Base-by-base conservation (phyloP, 2,888 invertebrate species). In the Chouioia cunea region DNA sequence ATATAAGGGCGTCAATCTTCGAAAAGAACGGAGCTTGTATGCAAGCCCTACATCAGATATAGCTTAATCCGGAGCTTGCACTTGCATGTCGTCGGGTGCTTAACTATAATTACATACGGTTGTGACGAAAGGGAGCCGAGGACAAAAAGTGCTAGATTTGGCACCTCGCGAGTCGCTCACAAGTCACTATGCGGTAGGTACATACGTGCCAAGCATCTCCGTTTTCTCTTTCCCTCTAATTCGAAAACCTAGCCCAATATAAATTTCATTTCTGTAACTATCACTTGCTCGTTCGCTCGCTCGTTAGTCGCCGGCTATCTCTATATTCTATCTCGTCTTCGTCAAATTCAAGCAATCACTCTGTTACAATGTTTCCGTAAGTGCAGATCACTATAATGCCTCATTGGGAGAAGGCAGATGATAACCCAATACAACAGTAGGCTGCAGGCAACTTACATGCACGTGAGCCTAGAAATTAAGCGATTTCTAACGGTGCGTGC, bases 391-490 rank as follows among this genome's bases (percentile, higher is more conserved):
- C n/a, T n/a, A n/a, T n/a, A n/a, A n/a, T n/a, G n/a, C n/a, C n/a
- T n/a, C n/a, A n/a, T n/a, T n/a, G n/a, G n/a, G n/a, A n/a, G n/a
- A n/a, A n/a, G n/a, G n/a, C n/a, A n/a, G n/a, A n/a, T n/a, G n/a
- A n/a, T n/a, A n/a, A n/a, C n/a, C n/a, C n/a, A n/a, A n/a, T n/a
- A n/a, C n/a, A n/a, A n/a, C n/a, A 36, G 70, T 74, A 75, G 54
- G 50, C 74, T 23, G 57, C 59, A 59, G 65, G 67, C 36, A 10
- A 64, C 36, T 43, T 50, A 73, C 70, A 75, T 75, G 67, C 74
- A 76, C 79, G 79, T 77, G 79, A 81, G 80, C 79, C 78, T 77
- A 79, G 81, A 81, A 83, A 83, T 83, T 80, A 83, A 83, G 83
- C 80, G 81, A 82, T 82, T 82, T 80, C 79, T 79, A 60, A 70